A percentile compares a stretch with the other conserved stretches of the same genome.
These are phyloP conservation scores for Chloebia gouldiae DNA, from an alignment of 2,113 vertebrate species.

Conservation along the genomic window DNA sequence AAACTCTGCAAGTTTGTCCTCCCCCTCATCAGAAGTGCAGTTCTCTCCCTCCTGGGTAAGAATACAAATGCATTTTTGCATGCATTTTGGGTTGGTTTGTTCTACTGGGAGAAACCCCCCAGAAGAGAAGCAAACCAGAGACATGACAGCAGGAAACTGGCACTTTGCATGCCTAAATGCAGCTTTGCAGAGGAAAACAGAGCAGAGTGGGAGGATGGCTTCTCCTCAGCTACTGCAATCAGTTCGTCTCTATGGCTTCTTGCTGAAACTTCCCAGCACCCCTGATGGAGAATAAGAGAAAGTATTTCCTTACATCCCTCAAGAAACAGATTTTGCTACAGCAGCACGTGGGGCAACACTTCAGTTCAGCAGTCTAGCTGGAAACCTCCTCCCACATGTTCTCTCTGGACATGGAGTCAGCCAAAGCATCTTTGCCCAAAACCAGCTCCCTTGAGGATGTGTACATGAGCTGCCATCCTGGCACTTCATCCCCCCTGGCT, in stretches of 20 bases:
- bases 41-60: background rate
- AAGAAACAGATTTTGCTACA: background rate
- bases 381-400: background rate
- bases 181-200: background rate
- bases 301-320: background rate
- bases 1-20: background rate
- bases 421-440: background rate
- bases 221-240: background rate
- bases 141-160: background rate
- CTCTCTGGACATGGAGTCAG: background rate
- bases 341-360: background rate
- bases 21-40: background rate
- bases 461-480: background rate
- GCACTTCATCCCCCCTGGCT: background rate
- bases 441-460: background rate
- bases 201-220: background rate
- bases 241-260: background rate
- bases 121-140: background rate
- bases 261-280: background rate
- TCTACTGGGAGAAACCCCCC: background rate
- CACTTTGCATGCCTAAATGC: background rate
- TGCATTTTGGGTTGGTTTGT: background rate
- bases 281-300: background rate
- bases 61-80: background rate
- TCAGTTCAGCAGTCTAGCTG: background rate